Conservation (phyloP, 2,888 invertebrate species). For the Dolomedes plantarius region DNA sequence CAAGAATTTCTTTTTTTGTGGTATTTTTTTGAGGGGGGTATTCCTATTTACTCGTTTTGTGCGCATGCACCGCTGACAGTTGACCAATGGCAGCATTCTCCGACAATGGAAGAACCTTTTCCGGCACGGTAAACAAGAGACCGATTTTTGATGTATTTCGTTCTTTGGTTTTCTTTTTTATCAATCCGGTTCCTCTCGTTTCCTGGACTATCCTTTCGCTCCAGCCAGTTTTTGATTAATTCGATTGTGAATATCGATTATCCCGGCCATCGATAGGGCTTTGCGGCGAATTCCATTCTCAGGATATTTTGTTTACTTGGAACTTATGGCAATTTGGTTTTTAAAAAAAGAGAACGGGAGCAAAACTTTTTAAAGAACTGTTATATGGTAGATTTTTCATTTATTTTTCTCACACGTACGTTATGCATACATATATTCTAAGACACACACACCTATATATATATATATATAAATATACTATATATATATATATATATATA, state of each 20-base stretch:
- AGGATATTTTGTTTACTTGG: slow-evolving; percentile 7
- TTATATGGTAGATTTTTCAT: no score
- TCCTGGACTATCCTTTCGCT: slow-evolving; percentile 37
- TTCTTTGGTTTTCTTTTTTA: slow-evolving; percentile 27
- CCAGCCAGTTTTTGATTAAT: slow-evolving; percentile 19
- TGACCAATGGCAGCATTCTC: slow-evolving; percentile 67
- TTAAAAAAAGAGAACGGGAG: no score
- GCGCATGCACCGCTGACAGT: slow-evolving; percentile 69
- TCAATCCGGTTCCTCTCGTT: slow-evolving; percentile 41
- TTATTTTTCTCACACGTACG: no score
- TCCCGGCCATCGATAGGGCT: slow-evolving; percentile 13
- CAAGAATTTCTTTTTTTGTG: slow-evolving; percentile 20
- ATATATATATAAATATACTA: no score
- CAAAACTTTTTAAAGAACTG: no score
- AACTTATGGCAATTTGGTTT: neutral
- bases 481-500: no score
- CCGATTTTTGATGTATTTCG: slow-evolving; percentile 34
- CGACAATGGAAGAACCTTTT: slow-evolving; percentile 68
- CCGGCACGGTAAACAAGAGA: slow-evolving; percentile 68
- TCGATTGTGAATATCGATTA: slow-evolving; percentile 57
- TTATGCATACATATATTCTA: no score
- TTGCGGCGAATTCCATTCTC: neutral
- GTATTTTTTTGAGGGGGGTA: slow-evolving; percentile 10
- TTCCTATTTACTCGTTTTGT: slow-evolving; percentile 52
- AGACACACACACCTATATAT: no score